These are phyloP conservation scores for Acanthopagrus latus DNA, from an alignment of 2,797 vertebrate genomes.

Conservation along the genomic window DNA sequence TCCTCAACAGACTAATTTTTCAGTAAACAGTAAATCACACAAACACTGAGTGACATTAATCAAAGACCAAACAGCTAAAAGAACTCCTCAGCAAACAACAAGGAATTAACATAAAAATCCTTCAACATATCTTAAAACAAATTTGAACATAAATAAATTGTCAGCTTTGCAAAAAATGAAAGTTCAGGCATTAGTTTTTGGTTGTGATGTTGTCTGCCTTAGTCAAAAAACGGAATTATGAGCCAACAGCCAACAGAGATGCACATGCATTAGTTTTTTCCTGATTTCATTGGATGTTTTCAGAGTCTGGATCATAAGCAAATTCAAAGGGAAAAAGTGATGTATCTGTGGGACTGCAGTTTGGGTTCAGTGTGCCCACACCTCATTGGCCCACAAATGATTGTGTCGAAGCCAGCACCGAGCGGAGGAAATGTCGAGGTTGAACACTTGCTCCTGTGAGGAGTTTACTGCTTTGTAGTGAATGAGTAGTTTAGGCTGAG, in stretches of 20 bases:
- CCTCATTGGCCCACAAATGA: constrained; percentile 78
- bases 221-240: constrained; percentile 22
- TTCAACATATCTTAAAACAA: too few relatives aligned
- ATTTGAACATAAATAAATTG: too few relatives aligned
- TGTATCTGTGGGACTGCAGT: background rate
- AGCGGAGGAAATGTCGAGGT: constrained; percentile 75
- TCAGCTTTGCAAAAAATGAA: constrained; percentile 7
- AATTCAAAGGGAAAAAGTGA: background rate
- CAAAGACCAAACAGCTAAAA: constrained; percentile 34
- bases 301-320: background rate
- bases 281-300: constrained; percentile 52
- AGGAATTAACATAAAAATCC: background rate
- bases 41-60: constrained; percentile 32
- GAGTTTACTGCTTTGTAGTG: constrained; percentile 77
- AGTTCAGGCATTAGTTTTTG: constrained; percentile 22
- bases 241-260: constrained; percentile 32
- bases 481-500: constrained; percentile 80
- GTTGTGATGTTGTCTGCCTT: constrained; percentile 16
- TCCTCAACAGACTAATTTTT: background rate
- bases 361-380: constrained; percentile 70
- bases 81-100: constrained; percentile 32
- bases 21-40: constrained; percentile 33
- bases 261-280: background rate
- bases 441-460: constrained; percentile 81
- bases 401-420: constrained; percentile 83